Conservation (phyloP, 2,888 invertebrate species). For the Campopleginae sp. region DNA sequence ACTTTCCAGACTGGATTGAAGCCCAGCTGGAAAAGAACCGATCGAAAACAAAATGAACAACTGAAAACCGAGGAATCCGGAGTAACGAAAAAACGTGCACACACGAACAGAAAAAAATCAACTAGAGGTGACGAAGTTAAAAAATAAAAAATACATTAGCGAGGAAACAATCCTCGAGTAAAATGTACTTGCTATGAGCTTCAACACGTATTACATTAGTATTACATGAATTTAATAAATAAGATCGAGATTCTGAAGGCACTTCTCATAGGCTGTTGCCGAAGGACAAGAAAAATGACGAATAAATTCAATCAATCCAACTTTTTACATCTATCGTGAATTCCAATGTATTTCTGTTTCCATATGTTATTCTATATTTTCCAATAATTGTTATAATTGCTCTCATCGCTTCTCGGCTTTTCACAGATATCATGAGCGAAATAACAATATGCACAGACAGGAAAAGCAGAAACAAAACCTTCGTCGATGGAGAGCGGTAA, state of each 20-base stretch:
- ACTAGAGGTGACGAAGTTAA: conserved; percentile 22
- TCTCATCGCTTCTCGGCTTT: conserved; percentile 55
- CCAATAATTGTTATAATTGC: conserved; percentile 2
- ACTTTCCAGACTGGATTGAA: conserved; percentile 70
- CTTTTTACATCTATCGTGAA: conserved; percentile 45
- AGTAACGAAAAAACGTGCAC: conserved; percentile 57
- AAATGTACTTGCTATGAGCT: conserved; percentile 83
- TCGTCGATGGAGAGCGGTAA: background rate
- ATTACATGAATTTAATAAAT: conserved; percentile 74
- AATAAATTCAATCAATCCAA: conserved; percentile 47
- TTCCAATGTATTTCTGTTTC: conserved; percentile 21
- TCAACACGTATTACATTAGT: conserved; percentile 83
- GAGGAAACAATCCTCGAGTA: conserved; percentile 76
- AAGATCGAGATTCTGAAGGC: conserved; percentile 67
- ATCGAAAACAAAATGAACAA: conserved; percentile 23
- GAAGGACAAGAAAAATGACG: conserved; percentile 47
- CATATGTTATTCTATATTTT: conserved; percentile 1
- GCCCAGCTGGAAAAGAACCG: conserved; percentile 45
- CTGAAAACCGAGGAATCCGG: background rate
- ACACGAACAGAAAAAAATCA: conserved; percentile 57
- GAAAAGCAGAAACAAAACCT: background rate
- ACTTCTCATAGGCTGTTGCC: conserved; percentile 22
- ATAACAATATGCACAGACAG: background rate
- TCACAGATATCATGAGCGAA: conserved; percentile 22
- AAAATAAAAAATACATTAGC: conserved; percentile 56